Conservation (phyloP, 92 coral and sea anemone species). For the Galaxea fascicularis region DNA sequence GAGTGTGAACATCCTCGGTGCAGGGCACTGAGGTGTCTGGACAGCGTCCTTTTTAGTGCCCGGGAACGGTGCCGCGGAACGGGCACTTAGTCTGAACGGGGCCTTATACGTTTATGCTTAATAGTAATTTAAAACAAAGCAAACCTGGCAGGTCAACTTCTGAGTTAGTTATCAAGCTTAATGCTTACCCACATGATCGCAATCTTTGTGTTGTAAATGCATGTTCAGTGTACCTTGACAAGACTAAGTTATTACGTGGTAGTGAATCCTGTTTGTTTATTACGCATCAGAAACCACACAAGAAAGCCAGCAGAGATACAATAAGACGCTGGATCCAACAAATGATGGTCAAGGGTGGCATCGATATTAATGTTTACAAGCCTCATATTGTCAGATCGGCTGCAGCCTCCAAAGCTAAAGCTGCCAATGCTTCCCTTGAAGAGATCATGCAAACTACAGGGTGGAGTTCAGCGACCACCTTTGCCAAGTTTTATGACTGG, state of each 20-base stretch:
- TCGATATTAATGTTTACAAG: constrained; percentile 56
- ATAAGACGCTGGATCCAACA: constrained; percentile 71
- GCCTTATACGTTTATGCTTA: too few species aligned
- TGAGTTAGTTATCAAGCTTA: constrained; percentile 33
- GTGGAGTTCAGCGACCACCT: constrained; percentile 65
- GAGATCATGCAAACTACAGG: constrained; percentile 70
- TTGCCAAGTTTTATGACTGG: constrained; percentile 66
- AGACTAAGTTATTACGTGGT: constrained; percentile 5
- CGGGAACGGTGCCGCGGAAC: too few species aligned
- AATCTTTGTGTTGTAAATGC: constrained; percentile 58
- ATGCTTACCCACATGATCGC: constrained; percentile 40
- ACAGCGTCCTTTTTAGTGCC: too few species aligned
- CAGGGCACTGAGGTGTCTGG: too few species aligned
- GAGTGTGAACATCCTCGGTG: too few species aligned
- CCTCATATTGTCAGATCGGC: constrained; percentile 76
- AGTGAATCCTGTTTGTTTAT: constrained; percentile 61
- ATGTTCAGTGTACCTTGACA: constrained; percentile 44
- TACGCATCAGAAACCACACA: constrained; percentile 69
- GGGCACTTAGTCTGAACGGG: too few species aligned
- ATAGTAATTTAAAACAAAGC: constrained; percentile 59
- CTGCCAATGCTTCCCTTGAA: constrained; percentile 35
- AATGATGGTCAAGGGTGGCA: constrained; percentile 61
- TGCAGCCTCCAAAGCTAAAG: constrained; percentile 67
- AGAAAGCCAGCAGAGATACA: constrained; percentile 66
- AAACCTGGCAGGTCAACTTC: constrained; percentile 51